Percentiles rank a stretch among this genome's conserved stretches.
Conservation (phyloP, 2,888 invertebrate genomes). For the Diogma glabrata region DNA sequence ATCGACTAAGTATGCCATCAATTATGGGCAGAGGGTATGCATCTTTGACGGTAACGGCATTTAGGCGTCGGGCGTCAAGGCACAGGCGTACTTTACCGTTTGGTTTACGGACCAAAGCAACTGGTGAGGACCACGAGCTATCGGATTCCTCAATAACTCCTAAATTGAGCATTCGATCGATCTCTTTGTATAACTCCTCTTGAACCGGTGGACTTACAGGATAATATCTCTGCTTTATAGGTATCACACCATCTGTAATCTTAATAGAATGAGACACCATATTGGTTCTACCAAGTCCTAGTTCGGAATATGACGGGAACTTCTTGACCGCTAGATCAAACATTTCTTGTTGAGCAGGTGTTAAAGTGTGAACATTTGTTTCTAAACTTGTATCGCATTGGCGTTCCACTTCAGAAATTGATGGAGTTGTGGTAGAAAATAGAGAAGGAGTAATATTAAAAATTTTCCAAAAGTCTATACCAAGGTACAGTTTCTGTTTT, state of each 20-base stretch:
- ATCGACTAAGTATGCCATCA: constrained; percentile 20
- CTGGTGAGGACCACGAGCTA: constrained; percentile 25
- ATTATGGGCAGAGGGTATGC: constrained; percentile 13
- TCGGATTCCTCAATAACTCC: constrained; percentile 25
- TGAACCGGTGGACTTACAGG: constrained; percentile 18
- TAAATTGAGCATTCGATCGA: no score
- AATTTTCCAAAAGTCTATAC: no score
- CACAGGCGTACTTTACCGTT: constrained; percentile 21
- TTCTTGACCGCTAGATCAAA: neutral
- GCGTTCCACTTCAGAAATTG: no score
- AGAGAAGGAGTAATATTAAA: no score
- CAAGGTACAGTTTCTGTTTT: no score
- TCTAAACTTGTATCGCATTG: no score
- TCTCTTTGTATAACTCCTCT: constrained; percentile 17
- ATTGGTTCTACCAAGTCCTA: neutral
- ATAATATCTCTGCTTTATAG: no score
- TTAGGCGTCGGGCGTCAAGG: constrained; percentile 24
- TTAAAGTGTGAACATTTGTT: neutral
- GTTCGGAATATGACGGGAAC: neutral
- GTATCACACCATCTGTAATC: constrained; percentile 14
- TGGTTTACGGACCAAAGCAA: constrained; percentile 22
- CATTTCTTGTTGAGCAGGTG: neutral
- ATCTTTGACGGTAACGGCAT: constrained; percentile 21
- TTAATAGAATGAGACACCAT: neutral
- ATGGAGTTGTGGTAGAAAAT: no score